A percentile compares a stretch with the other conserved stretches of the same genome.
Evolutionary conservation across 2,797 vertebrate species (phyloP).

Genomic region (Dendrocincla fuliginosa): DNA sequence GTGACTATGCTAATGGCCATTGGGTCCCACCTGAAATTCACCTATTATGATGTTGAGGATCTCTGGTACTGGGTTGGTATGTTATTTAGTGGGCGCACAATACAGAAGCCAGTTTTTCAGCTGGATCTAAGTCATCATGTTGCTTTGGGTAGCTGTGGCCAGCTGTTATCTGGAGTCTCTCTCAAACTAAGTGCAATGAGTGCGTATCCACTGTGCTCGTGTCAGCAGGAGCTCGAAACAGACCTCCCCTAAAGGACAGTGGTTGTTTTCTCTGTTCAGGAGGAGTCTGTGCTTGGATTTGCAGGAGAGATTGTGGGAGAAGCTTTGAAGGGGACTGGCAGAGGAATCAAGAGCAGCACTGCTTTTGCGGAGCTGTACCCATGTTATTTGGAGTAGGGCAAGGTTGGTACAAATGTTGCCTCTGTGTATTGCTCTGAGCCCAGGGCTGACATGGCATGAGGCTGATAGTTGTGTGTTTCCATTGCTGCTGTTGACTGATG

Average conservation of each 20-base stretch:
- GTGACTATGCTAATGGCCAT: neutral
- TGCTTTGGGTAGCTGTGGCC: neutral
- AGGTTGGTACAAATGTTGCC: neutral
- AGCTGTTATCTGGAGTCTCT: neutral
- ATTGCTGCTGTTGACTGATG: neutral
- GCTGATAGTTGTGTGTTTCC: neutral
- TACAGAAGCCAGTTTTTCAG: neutral
- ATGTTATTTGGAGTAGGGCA: fast-evolving
- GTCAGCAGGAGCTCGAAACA: neutral
- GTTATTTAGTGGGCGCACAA: neutral
- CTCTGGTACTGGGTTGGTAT: neutral
- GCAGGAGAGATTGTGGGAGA: neutral
- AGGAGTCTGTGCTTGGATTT: neutral
- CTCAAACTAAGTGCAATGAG: neutral
- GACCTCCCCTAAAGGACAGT: neutral
- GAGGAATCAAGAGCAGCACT: fast-evolving
- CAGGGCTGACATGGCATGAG: neutral
- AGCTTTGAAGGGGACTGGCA: neutral
- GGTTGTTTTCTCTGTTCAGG: neutral
- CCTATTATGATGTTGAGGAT: neutral
- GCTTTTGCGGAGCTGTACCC: neutral
- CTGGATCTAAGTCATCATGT: neutral
- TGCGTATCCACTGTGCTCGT: fast-evolving
- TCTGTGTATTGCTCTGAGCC: fast-evolving
- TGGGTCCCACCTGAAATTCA: neutral